These are phyloP conservation scores for Semicossyphus pulcher DNA, from an alignment of 2,113 vertebrate genomes.

Conservation along the genomic window DNA sequence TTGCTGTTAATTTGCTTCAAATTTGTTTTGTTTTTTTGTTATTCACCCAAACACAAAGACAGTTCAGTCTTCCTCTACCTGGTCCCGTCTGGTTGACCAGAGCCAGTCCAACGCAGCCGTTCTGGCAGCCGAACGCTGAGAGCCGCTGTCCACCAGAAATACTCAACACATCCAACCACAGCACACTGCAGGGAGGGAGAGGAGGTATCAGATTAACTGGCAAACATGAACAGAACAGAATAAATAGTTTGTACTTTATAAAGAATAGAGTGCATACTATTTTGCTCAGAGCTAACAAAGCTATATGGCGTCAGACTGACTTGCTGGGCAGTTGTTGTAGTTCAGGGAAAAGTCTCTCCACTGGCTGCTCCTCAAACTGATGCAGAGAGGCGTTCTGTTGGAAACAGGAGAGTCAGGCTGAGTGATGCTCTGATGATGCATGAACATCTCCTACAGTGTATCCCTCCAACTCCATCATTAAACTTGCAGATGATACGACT, in stretches of 20 bases:
- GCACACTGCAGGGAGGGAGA: constrained; percentile 78
- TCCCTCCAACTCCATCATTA: too few relatives aligned
- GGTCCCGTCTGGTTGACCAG: constrained; percentile 86
- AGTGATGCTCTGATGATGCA: neutral
- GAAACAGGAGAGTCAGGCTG: constrained; percentile 13
- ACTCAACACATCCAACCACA: constrained; percentile 87
- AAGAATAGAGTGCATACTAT: too few relatives aligned
- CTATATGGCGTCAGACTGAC: constrained; percentile 74
- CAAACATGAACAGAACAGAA: neutral
- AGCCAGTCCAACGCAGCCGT: constrained; percentile 87
- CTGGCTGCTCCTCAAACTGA: constrained; percentile 93
- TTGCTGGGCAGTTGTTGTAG: constrained; percentile 89
- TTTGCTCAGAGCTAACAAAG: neutral
- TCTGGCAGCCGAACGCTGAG: constrained; percentile 90
- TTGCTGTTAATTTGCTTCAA: too few relatives aligned
- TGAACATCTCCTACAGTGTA: neutral
- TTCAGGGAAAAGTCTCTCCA: constrained; percentile 91
- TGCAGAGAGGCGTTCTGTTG: constrained; percentile 90
- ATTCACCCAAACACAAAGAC: too few relatives aligned
- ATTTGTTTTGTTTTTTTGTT: too few relatives aligned
- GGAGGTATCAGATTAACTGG: neutral
- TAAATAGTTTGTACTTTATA: too few relatives aligned
- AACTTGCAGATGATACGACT: too few relatives aligned
- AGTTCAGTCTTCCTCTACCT: constrained; percentile 83
- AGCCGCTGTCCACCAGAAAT: constrained; percentile 80